Percentiles rank a stretch among this genome's conserved stretches.
Conservation (phyloP, 1,140 invertebrate genomes). For the Atopsyche davidsoni region DNA sequence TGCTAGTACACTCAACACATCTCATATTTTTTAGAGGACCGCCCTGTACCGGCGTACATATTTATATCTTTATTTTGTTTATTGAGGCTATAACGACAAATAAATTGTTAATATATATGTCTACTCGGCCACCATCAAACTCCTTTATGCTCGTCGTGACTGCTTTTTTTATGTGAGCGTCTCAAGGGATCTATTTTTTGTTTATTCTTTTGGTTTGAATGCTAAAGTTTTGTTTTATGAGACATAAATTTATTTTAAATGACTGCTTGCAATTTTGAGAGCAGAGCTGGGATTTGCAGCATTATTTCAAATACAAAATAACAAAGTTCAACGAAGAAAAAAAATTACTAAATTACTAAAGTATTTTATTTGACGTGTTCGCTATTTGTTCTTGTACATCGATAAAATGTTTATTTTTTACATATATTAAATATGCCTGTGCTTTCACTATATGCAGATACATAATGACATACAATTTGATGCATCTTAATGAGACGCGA, state of each 20-base stretch:
- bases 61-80: slow-evolving; percentile 30
- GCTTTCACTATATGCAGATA: too few relatives aligned
- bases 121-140: slow-evolving; percentile 23
- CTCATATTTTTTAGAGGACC: slow-evolving; percentile 21
- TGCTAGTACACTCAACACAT: slow-evolving; percentile 25
- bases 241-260: neutral
- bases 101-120: slow-evolving; percentile 30
- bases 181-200: slow-evolving; percentile 9
- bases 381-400: too few relatives aligned
- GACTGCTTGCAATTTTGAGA: neutral
- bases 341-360: too few relatives aligned
- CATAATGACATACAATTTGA: too few relatives aligned
- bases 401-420: too few relatives aligned
- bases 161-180: slow-evolving; percentile 21
- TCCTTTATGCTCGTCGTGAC: slow-evolving; percentile 25
- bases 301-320: too few relatives aligned
- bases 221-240: slow-evolving; percentile 22
- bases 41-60: slow-evolving; percentile 15
- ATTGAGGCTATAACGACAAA: slow-evolving; percentile 27
- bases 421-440: too few relatives aligned
- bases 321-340: too few relatives aligned
- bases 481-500: too few relatives aligned
- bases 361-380: too few relatives aligned
- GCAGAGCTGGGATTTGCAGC: too few relatives aligned
- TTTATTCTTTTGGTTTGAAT: slow-evolving; percentile 20